Conservation (phyloP, 1,140 invertebrate genomes). For the Orchesella cincta region DNA sequence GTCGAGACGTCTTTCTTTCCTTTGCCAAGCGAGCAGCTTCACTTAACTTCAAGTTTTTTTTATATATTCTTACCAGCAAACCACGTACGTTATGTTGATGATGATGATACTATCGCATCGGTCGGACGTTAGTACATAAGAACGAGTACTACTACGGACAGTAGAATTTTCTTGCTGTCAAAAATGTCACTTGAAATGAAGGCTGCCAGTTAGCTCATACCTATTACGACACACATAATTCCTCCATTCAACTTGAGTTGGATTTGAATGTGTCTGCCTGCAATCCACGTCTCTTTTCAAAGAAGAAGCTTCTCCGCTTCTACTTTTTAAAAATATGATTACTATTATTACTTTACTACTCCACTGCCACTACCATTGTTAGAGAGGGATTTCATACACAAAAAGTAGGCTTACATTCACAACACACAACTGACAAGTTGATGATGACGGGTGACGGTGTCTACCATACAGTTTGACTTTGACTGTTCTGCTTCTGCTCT, state of each 20-base stretch:
- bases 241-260: neutral
- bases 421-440: neutral
- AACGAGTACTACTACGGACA: too few relatives aligned
- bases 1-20: too few relatives aligned
- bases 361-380: too few relatives aligned
- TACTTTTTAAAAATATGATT: neutral
- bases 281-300: neutral
- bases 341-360: neutral
- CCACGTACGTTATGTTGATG: too few relatives aligned
- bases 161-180: slow-evolving; percentile 3
- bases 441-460: neutral
- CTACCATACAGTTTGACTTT: neutral
- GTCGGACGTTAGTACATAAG: too few relatives aligned
- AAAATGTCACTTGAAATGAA: slow-evolving; percentile 13
- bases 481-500: neutral
- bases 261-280: neutral
- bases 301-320: neutral
- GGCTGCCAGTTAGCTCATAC: neutral
- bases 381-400: too few relatives aligned
- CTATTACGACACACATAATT: neutral
- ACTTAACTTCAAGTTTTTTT: too few relatives aligned
- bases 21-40: too few relatives aligned
- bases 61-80: too few relatives aligned
- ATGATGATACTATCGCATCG: too few relatives aligned
- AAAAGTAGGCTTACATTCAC: too few relatives aligned